Evolutionary conservation across 2,113 vertebrate species (phyloP).

Genomic region (Pedionomus torquatus): DNA sequence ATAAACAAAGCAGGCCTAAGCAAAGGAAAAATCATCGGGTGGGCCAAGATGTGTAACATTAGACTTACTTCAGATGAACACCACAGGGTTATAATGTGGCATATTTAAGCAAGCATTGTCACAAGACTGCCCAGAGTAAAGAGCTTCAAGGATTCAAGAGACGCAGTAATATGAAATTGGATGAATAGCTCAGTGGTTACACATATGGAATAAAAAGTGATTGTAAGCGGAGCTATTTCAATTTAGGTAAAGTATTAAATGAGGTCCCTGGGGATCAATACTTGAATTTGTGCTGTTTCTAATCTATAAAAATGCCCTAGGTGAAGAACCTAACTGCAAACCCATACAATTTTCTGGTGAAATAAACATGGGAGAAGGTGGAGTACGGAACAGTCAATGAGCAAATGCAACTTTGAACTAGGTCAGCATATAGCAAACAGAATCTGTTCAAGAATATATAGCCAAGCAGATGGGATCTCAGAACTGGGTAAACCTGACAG

Average conservation of each 20-base stretch:
- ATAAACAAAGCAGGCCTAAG: background rate
- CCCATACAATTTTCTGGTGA: conserved; percentile 7
- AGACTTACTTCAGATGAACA: background rate
- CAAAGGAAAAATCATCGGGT: background rate
- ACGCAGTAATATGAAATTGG: conserved; percentile 20
- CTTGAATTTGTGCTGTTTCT: conserved; percentile 43
- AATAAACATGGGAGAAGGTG: conserved; percentile 49
- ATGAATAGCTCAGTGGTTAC: conserved; percentile 51
- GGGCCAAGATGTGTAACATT: background rate
- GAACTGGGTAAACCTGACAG: conserved; percentile 52
- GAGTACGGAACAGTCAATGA: conserved; percentile 21
- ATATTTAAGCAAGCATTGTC: conserved; percentile 25
- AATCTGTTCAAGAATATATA: conserved; percentile 42
- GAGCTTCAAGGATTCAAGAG: conserved; percentile 17
- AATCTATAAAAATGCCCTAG: conserved; percentile 49
- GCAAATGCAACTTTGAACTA: conserved; percentile 63
- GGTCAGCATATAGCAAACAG: conserved; percentile 48
- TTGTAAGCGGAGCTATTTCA: conserved; percentile 52
- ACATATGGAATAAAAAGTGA: conserved; percentile 44
- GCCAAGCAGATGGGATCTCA: conserved; percentile 58
- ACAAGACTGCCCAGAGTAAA: background rate
- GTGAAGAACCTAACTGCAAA: conserved; percentile 38
- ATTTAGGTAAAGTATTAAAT: conserved; percentile 60
- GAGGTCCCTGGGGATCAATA: conserved; percentile 45
- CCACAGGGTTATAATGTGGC: background rate